Conservation (phyloP, 2,888 invertebrate species). For the Nephrotoma guestfalica region DNA sequence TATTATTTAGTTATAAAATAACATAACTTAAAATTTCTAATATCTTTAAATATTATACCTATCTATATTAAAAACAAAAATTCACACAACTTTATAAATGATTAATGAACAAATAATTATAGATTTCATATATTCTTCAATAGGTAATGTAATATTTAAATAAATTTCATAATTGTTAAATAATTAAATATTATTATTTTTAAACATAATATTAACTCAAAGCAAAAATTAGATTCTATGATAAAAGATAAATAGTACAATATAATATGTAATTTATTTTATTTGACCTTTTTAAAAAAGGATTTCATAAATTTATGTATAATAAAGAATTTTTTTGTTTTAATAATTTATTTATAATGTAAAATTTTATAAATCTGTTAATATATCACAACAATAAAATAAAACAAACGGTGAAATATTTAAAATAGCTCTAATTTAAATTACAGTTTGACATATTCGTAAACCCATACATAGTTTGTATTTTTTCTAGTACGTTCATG, state of each 20-base stretch:
- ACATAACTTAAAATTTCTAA: neutral
- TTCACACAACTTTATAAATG: neutral
- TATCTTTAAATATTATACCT: neutral
- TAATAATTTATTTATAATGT: neutral
- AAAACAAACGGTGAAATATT: neutral
- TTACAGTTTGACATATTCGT: neutral
- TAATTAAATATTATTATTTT: neutral
- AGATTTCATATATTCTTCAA: neutral
- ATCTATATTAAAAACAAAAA: neutral
- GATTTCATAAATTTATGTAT: neutral
- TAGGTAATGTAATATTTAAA: neutral
- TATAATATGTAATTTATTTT: neutral
- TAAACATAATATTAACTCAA: neutral
- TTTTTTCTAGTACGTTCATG: neutral
- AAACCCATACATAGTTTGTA: neutral
- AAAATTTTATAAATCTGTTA: neutral
- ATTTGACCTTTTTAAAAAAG: neutral
- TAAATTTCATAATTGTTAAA: neutral
- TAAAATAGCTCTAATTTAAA: neutral
- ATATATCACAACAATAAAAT: neutral
- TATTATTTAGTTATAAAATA: neutral
- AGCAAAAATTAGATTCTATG: neutral
- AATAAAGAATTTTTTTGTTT: neutral
- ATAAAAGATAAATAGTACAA: neutral
- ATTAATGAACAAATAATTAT: neutral